Conservation (phyloP, 1,140 invertebrate species). For the Philopotamus ludificatus region DNA sequence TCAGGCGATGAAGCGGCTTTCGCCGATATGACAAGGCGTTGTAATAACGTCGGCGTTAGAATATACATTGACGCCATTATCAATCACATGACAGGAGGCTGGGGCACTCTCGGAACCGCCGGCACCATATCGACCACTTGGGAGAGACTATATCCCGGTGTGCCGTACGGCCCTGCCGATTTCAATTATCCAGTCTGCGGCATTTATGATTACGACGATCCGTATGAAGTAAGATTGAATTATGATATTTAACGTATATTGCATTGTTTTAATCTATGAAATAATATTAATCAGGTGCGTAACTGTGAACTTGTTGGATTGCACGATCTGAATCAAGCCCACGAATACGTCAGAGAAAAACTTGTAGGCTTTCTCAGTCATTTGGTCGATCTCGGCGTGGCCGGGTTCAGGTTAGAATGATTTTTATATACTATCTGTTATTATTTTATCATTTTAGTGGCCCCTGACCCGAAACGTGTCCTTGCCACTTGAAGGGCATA, state of each 20-base stretch:
- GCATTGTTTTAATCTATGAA: neutral
- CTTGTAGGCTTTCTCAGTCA: constrained; percentile 68
- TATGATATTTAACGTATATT: neutral
- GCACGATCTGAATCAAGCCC: constrained; percentile 66
- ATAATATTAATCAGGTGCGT: constrained; percentile 56
- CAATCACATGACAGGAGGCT: constrained; percentile 70
- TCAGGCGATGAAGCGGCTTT: constrained; percentile 70
- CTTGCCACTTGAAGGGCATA: too few species aligned
- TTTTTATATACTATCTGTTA: neutral
- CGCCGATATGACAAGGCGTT: constrained; percentile 66
- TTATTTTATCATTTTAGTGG: constrained; percentile 3
- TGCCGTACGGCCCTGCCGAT: constrained; percentile 48
- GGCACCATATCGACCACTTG: constrained; percentile 51
- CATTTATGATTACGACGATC: constrained; percentile 46
- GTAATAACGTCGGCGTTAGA: constrained; percentile 63
- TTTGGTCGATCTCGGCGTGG: constrained; percentile 71
- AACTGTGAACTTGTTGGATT: constrained; percentile 71
- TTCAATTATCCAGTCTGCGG: constrained; percentile 47
- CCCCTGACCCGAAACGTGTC: too few species aligned
- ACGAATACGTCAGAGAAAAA: constrained; percentile 64
- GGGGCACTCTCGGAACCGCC: constrained; percentile 49
- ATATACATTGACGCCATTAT: constrained; percentile 71
- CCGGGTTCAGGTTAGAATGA: constrained; percentile 63
- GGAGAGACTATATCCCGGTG: constrained; percentile 48
- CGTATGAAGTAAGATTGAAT: constrained; percentile 44